Evolutionary conservation across 2,888 invertebrate genomes (phyloP).

Genomic region (Volucella zonaria): DNA sequence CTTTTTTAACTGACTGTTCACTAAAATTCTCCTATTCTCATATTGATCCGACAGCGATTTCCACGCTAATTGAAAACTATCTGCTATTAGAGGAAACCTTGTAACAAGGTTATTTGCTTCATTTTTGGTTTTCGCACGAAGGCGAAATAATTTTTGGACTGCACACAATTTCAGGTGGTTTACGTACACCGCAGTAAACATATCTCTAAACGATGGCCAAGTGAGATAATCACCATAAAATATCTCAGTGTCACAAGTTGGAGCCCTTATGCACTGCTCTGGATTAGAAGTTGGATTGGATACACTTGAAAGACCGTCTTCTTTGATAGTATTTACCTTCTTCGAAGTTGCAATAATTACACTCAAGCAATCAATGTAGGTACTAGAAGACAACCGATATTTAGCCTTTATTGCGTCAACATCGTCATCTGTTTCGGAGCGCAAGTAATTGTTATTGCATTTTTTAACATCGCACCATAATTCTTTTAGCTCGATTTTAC

Average conservation of each 20-base stretch:
- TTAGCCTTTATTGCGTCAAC: background rate
- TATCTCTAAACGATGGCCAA: background rate
- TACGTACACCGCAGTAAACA: background rate
- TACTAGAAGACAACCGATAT: background rate
- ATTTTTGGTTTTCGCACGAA: background rate
- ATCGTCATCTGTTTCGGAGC: background rate
- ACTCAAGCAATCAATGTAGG: conserved; percentile 1
- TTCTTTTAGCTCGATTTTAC: background rate
- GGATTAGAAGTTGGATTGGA: background rate
- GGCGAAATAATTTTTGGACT: background rate
- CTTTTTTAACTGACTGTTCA: background rate
- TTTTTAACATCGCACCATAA: conserved; percentile 1
- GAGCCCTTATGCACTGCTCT: conserved; percentile 4
- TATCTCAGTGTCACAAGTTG: conserved; percentile 1
- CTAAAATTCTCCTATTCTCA: conserved; percentile 6
- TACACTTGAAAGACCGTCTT: conserved; percentile 3
- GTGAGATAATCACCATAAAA: too few species aligned
- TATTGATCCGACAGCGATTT: background rate
- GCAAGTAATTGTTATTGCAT: background rate
- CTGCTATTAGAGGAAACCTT: too few species aligned
- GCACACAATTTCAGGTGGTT: background rate
- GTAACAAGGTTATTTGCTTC: too few species aligned
- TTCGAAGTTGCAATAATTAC: background rate
- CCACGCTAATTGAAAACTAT: too few species aligned
- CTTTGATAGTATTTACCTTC: conserved; percentile 3